A percentile compares a stretch with the other conserved stretches of the same genome.
Evolutionary conservation across 2,888 invertebrate species (phyloP).

Genomic region (Zygogramma bicolorata): DNA sequence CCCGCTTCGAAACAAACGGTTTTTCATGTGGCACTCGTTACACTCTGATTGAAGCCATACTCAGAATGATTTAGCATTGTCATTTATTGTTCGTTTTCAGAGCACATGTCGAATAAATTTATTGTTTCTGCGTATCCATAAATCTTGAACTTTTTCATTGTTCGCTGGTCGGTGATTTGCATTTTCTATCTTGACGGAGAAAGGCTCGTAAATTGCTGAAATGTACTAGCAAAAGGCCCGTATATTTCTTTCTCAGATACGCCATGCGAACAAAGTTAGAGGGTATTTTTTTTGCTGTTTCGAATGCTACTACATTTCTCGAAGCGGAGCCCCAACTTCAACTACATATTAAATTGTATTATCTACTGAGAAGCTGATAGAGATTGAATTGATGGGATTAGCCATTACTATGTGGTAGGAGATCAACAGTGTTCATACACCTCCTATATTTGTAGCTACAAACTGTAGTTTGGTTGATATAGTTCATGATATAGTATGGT

Average conservation of each 20-base stretch:
- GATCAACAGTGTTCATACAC: no score
- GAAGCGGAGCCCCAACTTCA: no score
- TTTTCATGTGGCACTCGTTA: constrained; percentile 10
- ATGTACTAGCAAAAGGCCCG: constrained; percentile 64
- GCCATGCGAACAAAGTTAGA: constrained; percentile 9
- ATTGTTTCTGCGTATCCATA: constrained; percentile 57
- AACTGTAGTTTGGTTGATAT: no score
- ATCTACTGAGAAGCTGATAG: no score
- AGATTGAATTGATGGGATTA: no score
- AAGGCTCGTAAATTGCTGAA: constrained; percentile 65
- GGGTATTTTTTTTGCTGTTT: background rate
- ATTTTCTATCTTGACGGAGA: constrained; percentile 64
- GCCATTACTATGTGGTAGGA: no score
- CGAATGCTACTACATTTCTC: no score
- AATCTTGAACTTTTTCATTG: constrained; percentile 52
- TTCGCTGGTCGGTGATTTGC: constrained; percentile 61
- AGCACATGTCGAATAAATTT: constrained; percentile 57
- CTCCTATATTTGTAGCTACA: no score
- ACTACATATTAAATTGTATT: no score
- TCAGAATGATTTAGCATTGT: constrained; percentile 24
- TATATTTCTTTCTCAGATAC: constrained; percentile 57
- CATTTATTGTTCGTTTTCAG: constrained; percentile 34
- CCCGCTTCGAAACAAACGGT: background rate
- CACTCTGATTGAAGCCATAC: constrained; percentile 13
- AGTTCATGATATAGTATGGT: no score